Evolutionary conservation across 1,140 invertebrate species (phyloP).

Genomic region (Tribolium castaneum): DNA sequence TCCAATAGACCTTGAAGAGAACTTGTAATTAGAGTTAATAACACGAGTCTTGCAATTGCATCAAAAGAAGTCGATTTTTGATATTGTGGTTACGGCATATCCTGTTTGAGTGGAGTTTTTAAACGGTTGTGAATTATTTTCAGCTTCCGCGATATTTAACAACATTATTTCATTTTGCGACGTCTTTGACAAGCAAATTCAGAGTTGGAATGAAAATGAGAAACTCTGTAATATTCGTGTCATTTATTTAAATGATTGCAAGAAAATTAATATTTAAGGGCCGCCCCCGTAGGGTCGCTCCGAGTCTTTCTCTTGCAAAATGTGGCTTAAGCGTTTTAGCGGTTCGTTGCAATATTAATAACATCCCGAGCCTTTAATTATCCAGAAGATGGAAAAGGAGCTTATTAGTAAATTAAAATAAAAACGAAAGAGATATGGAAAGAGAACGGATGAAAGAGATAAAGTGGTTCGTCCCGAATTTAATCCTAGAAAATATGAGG

Average conservation of each 20-base stretch:
- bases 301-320: background rate
- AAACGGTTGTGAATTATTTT: too few relatives aligned
- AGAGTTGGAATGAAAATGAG: background rate
- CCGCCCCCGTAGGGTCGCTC: background rate
- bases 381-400: conserved; percentile 33
- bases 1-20: background rate
- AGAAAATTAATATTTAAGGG: conserved; percentile 10
- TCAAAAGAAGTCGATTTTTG: too few relatives aligned
- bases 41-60: background rate
- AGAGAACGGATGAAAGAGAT: conserved; percentile 11
- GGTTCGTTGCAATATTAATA: conserved; percentile 28
- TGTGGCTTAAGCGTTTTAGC: conserved; percentile 20
- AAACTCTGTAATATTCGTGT: background rate
- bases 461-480: background rate
- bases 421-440: conserved; percentile 20
- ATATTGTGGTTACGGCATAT: too few relatives aligned
- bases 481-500: conserved; percentile 19
- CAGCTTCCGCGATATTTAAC: too few relatives aligned
- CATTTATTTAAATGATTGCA: conserved; percentile 12
- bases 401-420: conserved; percentile 35
- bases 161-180: too few relatives aligned
- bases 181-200: background rate
- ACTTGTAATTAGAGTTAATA: background rate
- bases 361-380: conserved; percentile 30
- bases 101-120: too few relatives aligned